Conservation (phyloP, 2,797 vertebrate genomes). For the Carcharodon carcharias region DNA sequence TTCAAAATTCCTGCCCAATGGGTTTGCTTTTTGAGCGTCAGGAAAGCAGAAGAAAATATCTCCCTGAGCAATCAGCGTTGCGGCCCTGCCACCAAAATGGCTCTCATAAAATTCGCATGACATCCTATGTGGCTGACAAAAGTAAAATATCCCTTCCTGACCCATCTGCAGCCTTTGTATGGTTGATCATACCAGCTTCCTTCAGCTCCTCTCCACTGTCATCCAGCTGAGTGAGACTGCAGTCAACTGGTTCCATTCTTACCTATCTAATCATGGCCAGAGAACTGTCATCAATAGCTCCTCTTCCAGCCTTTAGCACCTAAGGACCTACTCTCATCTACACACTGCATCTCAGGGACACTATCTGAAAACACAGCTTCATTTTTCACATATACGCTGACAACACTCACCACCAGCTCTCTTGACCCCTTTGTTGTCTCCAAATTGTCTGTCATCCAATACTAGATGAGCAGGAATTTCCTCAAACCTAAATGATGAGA, state of each 20-base stretch:
- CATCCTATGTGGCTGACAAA: background rate
- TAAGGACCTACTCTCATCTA: background rate
- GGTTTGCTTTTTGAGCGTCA: background rate
- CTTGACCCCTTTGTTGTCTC: background rate
- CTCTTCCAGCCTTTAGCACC: background rate
- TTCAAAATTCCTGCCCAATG: too few species aligned
- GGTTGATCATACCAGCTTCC: background rate
- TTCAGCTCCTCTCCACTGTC: background rate
- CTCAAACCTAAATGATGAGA: background rate
- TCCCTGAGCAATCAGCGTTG: too few species aligned
- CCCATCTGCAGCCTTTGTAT: background rate
- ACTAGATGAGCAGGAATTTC: background rate
- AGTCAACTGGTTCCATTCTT: background rate
- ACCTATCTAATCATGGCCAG: background rate
- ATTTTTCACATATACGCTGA: background rate
- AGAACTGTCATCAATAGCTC: background rate
- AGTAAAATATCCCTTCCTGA: background rate
- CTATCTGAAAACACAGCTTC: background rate
- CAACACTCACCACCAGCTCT: background rate
- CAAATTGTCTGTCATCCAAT: background rate
- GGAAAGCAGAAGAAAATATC: background rate
- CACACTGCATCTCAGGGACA: too few species aligned
- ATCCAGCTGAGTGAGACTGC: background rate
- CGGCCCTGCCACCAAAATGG: background rate
- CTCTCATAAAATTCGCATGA: background rate